Conservation (phyloP, 2,888 invertebrate species). For the Leucoptera coffeella region DNA sequence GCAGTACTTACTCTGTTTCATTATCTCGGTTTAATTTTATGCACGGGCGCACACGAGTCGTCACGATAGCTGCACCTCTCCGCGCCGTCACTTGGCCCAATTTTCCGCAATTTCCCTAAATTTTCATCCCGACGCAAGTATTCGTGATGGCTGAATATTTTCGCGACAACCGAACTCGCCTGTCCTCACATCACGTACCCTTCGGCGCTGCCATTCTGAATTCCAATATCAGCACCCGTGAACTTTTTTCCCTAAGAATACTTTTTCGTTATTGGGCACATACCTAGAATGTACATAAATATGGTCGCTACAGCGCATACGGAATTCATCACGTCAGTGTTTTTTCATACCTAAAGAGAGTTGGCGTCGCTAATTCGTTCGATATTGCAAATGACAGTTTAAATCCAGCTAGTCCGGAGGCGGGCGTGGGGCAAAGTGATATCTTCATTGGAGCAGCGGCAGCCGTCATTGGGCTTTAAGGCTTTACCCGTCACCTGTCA, state of each 20-base stretch:
- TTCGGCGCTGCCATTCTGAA: too few species aligned
- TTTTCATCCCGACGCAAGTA: slow-evolving; percentile 6
- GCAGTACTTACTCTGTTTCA: slow-evolving; percentile 23
- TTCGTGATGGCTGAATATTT: slow-evolving; percentile 3
- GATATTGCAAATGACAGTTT: neutral
- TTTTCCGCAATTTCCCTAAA: slow-evolving; percentile 10
- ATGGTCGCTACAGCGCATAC: too few species aligned
- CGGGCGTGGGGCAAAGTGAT: slow-evolving; percentile 9
- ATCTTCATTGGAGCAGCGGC: slow-evolving; percentile 11
- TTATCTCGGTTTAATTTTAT: slow-evolving; percentile 50
- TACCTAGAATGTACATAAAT: too few species aligned
- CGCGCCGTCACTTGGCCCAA: slow-evolving; percentile 8
- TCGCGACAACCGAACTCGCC: neutral
- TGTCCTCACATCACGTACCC: too few species aligned
- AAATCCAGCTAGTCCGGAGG: neutral
- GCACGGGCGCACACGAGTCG: slow-evolving; percentile 34
- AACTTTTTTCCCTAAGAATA: too few species aligned
- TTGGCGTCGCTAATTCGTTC: too few species aligned
- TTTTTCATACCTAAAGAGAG: too few species aligned
- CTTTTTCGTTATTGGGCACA: too few species aligned
- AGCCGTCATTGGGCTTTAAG: slow-evolving; percentile 23
- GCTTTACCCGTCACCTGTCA: slow-evolving; percentile 21
- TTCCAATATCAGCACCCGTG: too few species aligned
- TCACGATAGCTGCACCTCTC: slow-evolving; percentile 11
- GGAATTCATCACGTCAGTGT: too few species aligned